phyloP scores from a whole-genome alignment of 2,797 vertebrate species.

The Schizothorax lantsangensis region DNA sequence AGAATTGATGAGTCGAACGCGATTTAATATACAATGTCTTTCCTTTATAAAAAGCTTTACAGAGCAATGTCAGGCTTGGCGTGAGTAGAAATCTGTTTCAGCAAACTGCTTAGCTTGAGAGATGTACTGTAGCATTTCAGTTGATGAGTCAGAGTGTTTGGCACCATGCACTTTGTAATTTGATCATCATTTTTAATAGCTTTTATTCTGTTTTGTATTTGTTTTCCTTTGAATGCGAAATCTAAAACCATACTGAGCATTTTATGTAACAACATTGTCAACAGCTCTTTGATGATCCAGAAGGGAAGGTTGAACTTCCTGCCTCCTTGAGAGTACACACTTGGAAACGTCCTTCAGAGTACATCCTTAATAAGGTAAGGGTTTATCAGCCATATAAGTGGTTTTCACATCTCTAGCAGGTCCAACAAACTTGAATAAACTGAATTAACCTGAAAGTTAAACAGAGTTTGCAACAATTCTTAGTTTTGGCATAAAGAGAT shows the following conservation, averaged over 20 bases:
- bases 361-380: slow-evolving; percentile 82
- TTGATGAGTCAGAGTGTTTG: not conserved
- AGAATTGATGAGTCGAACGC: slow-evolving; percentile 56
- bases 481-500: not conserved
- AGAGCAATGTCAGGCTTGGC: not conserved
- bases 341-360: slow-evolving; percentile 91
- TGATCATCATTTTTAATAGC: not conserved
- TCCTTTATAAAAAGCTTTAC: not conserved
- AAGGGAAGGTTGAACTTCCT: slow-evolving; percentile 87
- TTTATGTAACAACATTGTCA: slow-evolving; percentile 60
- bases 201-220: not conserved
- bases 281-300: slow-evolving; percentile 90
- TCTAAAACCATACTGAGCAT: not conserved
- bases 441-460: not conserved
- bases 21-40: not conserved
- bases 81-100: not conserved
- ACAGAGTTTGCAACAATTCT: not conserved
- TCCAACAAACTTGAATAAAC: not conserved
- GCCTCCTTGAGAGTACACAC: slow-evolving; percentile 82
- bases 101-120: not conserved
- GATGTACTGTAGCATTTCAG: not conserved
- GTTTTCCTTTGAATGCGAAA: not conserved
- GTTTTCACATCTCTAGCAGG: not conserved
- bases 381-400: not conserved
- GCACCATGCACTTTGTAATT: not conserved